phyloP scores from a whole-genome alignment of 1,140 invertebrate species.

The Macrobrachium rosenbergii region DNA sequence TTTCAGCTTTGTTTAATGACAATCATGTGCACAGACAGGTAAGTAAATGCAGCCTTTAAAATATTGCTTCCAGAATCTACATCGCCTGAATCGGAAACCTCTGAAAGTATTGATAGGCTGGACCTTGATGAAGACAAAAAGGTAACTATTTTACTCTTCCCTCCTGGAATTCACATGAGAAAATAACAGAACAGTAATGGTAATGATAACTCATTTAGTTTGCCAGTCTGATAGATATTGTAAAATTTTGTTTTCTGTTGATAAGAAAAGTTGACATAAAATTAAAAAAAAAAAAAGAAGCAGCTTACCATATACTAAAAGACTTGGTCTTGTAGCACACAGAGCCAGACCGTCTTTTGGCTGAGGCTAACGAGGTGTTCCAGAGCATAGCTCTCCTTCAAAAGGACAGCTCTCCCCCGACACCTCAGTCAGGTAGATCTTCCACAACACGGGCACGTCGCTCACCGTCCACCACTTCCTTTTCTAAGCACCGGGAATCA shows the following conservation, averaged over 20 bases:
- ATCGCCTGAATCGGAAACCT: conserved; percentile 45
- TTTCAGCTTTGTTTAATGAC: background rate
- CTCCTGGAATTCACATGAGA: too few relatives aligned
- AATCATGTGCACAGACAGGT: background rate
- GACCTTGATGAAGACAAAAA: conserved; percentile 31
- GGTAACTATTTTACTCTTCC: background rate
- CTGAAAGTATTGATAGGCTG: conserved; percentile 12
- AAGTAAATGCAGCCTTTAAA: background rate
- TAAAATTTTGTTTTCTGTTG: too few relatives aligned
- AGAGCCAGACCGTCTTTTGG: conserved; percentile 36
- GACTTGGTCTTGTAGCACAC: background rate
- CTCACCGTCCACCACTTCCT: conserved; percentile 25
- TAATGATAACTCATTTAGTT: too few relatives aligned
- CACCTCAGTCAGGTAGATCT: conserved; percentile 26
- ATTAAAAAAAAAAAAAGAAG: background rate
- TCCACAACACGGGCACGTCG: conserved; percentile 20
- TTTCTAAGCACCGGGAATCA: conserved; percentile 33
- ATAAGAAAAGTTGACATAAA: background rate
- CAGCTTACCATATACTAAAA: background rate
- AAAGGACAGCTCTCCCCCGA: conserved; percentile 23
- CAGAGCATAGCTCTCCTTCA: conserved; percentile 48
- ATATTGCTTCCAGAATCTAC: conserved; percentile 44
- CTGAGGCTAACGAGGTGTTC: conserved; percentile 51
- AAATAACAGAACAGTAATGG: too few relatives aligned
- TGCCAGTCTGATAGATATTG: too few relatives aligned